Evolutionary conservation across 2,113 vertebrate species (phyloP).

Genomic region (Toxostoma redivivum): DNA sequence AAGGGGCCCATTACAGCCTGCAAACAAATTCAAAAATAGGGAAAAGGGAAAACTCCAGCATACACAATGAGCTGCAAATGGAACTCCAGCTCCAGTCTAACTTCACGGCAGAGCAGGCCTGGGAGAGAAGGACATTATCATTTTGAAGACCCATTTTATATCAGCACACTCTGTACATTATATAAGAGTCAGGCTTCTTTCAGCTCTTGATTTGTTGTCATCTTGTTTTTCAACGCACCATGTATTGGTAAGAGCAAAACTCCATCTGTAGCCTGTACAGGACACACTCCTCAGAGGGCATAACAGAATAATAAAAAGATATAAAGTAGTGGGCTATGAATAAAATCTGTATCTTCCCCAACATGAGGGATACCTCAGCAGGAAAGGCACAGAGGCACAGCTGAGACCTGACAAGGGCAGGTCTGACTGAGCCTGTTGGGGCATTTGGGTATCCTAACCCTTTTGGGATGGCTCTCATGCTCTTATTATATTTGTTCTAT

Average conservation of each 20-base stretch:
- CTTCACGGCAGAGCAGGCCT: background rate
- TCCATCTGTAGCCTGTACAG: background rate
- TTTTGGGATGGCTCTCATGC: background rate
- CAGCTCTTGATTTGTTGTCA: background rate
- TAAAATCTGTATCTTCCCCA: background rate
- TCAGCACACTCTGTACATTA: background rate
- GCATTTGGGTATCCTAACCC: fast-evolving
- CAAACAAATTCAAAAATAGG: constrained; percentile 22
- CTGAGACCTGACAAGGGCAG: background rate
- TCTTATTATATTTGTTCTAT: background rate
- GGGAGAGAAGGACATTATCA: background rate
- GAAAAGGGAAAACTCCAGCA: background rate
- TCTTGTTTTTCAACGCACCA: background rate
- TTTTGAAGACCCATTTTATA: constrained; percentile 46
- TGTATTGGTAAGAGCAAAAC: background rate
- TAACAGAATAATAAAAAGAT: background rate
- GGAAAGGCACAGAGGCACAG: background rate
- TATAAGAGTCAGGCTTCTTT: background rate
- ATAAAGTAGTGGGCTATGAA: background rate
- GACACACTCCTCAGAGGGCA: background rate
- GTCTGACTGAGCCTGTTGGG: background rate
- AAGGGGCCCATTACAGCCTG: constrained; percentile 28
- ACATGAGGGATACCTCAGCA: fast-evolving
- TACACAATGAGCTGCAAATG: constrained; percentile 19
- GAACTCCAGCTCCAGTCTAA: background rate